These are phyloP conservation scores for Schizothorax lantsangensis DNA, from an alignment of 2,797 vertebrate species.

Conservation along the genomic window DNA sequence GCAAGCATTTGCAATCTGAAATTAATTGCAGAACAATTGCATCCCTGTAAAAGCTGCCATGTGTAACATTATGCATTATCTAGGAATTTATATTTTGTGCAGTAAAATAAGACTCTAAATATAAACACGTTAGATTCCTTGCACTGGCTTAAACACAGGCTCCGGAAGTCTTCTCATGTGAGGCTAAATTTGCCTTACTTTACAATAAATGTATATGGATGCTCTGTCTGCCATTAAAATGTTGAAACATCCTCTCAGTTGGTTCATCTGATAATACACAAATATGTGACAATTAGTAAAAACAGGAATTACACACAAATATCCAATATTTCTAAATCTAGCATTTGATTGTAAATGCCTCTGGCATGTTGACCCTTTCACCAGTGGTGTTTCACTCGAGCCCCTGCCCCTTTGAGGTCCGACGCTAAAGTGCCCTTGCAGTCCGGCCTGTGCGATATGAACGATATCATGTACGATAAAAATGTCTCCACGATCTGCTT, in stretches of 20 bases:
- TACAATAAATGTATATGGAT: constrained; percentile 1
- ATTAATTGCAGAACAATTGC: neutral
- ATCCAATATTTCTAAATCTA: neutral
- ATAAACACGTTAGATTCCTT: constrained; percentile 14
- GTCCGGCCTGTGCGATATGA: no score
- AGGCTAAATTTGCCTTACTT: constrained; percentile 7
- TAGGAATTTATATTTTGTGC: neutral
- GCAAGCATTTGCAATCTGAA: neutral
- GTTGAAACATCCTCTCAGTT: neutral
- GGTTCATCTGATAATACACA: neutral
- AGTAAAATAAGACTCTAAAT: neutral
- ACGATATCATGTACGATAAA: no score
- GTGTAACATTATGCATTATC: neutral
- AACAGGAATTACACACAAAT: neutral
- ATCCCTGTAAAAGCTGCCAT: neutral
- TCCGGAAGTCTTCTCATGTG: neutral
- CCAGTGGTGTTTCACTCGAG: no score
- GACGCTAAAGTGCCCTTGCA: no score
- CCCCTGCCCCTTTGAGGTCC: no score
- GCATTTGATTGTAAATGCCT: neutral
- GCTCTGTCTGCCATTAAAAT: constrained; percentile 9
- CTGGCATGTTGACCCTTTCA: neutral
- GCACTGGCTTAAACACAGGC: neutral
- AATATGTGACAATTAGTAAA: neutral
- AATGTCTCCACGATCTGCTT: no score